Conservation (phyloP, 2,888 invertebrate species). For the Lysandra coridon region DNA sequence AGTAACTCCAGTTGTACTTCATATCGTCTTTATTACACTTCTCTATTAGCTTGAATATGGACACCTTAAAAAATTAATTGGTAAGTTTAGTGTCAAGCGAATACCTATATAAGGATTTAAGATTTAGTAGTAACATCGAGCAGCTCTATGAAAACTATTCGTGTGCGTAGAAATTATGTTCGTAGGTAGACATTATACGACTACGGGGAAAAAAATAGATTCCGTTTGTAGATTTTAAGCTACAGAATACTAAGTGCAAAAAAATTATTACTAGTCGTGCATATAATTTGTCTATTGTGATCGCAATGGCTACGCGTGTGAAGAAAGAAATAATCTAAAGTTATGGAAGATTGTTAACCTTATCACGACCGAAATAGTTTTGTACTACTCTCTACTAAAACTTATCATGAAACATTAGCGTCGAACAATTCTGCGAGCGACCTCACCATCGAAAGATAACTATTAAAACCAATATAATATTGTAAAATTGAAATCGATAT, state of each 20-base stretch:
- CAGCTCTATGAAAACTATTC: background rate
- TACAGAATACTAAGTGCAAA: constrained; percentile 5
- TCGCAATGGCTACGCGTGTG: background rate
- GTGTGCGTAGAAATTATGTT: background rate
- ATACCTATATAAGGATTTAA: background rate
- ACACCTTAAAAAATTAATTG: no score
- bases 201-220: background rate
- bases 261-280: constrained; percentile 4
- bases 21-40: background rate
- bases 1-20: background rate
- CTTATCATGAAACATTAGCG: background rate
- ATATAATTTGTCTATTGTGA: background rate
- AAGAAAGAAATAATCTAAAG: background rate
- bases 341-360: constrained; percentile 17
- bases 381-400: constrained; percentile 7
- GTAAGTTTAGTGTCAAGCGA: no score
- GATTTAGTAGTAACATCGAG: background rate
- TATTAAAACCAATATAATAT: background rate
- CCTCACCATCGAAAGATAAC: background rate
- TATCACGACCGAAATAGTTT: background rate
- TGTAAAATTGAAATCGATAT: background rate
- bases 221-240: background rate
- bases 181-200: background rate
- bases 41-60: background rate
- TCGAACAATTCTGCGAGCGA: background rate